These are phyloP conservation scores for Saccostrea glomerata DNA, from an alignment of 1,140 invertebrate species.

Conservation along the genomic window DNA sequence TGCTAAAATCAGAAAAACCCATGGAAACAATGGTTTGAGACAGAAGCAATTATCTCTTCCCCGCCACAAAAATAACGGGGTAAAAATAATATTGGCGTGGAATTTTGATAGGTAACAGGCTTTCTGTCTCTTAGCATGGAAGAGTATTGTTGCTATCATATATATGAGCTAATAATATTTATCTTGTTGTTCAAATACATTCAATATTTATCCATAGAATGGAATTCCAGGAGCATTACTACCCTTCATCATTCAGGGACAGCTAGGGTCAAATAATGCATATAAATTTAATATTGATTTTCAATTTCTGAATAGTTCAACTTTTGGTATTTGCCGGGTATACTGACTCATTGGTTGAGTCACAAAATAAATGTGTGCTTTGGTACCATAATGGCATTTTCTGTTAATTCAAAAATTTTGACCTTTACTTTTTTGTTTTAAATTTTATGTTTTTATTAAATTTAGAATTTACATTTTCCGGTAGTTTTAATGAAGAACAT, in stretches of 20 bases:
- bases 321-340: neutral
- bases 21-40: too few relatives aligned
- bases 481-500: too few relatives aligned
- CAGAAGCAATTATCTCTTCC: too few relatives aligned
- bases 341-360: neutral
- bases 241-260: neutral
- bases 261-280: neutral
- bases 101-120: slow-evolving; percentile 29
- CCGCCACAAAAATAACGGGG: too few relatives aligned
- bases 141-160: neutral
- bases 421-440: too few relatives aligned
- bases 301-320: neutral
- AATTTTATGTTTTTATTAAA: too few relatives aligned
- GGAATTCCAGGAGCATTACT: neutral
- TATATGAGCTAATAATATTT: neutral
- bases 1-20: too few relatives aligned
- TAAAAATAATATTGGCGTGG: neutral
- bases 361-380: too few relatives aligned
- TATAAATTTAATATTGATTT: neutral
- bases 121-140: neutral
- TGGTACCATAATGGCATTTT: too few relatives aligned
- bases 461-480: too few relatives aligned
- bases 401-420: too few relatives aligned
- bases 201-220: slow-evolving; percentile 3
- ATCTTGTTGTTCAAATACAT: slow-evolving; percentile 19